A percentile compares a stretch with the other conserved stretches of the same genome.
Conservation (phyloP, 2,113 vertebrate genomes). For the Noctilio leporinus region DNA sequence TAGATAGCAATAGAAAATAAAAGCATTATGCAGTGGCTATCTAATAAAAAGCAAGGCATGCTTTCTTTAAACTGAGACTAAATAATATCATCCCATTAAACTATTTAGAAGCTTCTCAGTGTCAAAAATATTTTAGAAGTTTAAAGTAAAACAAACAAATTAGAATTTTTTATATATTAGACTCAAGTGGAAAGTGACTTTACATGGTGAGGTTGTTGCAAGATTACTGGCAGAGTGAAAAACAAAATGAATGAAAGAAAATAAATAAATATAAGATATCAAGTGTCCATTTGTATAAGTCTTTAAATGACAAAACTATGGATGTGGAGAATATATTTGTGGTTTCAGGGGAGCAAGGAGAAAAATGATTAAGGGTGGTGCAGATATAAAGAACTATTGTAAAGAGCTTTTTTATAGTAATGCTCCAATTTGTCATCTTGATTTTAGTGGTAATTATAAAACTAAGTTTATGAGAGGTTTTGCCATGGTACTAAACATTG, state of each 20-base stretch:
- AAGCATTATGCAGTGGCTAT: neutral
- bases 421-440: neutral
- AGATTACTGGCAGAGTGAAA: neutral
- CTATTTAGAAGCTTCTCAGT: neutral
- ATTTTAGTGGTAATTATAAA: neutral
- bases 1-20: neutral
- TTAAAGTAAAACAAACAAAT: neutral
- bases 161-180: neutral
- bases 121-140: neutral
- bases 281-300: neutral
- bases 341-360: accelerated
- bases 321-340: neutral
- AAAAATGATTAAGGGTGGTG: too few species aligned
- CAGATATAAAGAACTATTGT: accelerated
- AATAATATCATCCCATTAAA: neutral
- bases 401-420: neutral
- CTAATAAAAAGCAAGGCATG: neutral
- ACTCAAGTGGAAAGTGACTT: neutral
- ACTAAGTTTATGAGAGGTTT: neutral
- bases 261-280: neutral
- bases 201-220: neutral
- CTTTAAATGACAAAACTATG: neutral
- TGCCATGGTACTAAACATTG: neutral
- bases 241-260: neutral
- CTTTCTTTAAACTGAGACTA: neutral